These are phyloP conservation scores for Pocillopora damicornis DNA, from an alignment of 64 coral and sea anemone species.

Conservation along the genomic window DNA sequence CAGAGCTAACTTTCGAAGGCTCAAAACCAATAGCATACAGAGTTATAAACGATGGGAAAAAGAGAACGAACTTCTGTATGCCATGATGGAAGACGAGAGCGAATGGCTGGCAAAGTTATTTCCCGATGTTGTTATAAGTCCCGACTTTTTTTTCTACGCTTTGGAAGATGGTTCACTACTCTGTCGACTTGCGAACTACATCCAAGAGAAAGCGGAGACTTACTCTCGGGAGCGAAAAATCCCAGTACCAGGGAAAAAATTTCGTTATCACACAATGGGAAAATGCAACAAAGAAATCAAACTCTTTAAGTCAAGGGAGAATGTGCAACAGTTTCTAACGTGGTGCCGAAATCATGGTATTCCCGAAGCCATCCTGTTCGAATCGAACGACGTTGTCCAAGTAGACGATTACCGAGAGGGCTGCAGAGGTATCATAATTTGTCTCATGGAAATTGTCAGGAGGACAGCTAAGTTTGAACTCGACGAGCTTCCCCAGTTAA, in stretches of 20 bases:
- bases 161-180: conserved; percentile 87
- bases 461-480: conserved; percentile 72
- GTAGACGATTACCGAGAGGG: conserved; percentile 91
- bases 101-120: conserved; percentile 88
- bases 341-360: conserved; percentile 87
- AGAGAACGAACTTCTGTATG: conserved; percentile 88
- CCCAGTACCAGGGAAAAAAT: conserved; percentile 84
- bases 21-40: conserved; percentile 91
- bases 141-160: conserved; percentile 92
- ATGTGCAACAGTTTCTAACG: conserved; percentile 89
- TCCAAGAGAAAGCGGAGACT: conserved; percentile 71
- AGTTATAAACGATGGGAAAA: conserved; percentile 89
- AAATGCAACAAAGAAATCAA: conserved; percentile 65
- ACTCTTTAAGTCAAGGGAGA: conserved; percentile 89
- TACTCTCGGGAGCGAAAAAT: conserved; percentile 52
- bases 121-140: conserved; percentile 77
- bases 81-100: conserved; percentile 94
- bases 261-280: conserved; percentile 60
- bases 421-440: conserved; percentile 85
- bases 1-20: conserved; percentile 85
- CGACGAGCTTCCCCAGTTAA: conserved; percentile 78
- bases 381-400: conserved; percentile 91
- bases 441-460: conserved; percentile 94
- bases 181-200: conserved; percentile 88
- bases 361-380: conserved; percentile 91